phyloP scores from a whole-genome alignment of 2,113 vertebrate species.

The Charadrius vociferus region DNA sequence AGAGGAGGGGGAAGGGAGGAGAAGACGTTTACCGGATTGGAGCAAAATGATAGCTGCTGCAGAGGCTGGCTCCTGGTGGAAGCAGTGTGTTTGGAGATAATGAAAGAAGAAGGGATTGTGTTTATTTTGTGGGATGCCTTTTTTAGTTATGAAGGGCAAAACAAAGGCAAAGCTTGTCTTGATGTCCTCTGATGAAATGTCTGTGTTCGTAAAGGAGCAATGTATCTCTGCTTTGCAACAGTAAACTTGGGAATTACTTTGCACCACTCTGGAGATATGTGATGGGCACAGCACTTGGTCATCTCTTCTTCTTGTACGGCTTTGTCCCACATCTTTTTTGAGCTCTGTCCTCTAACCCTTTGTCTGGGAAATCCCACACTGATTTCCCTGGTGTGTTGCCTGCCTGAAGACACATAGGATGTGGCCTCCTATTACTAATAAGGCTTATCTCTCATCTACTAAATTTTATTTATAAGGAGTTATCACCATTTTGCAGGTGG shows the following conservation, averaged over 20 bases:
- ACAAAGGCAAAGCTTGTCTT: conserved; percentile 15
- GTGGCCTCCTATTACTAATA: neutral
- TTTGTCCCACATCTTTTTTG: neutral
- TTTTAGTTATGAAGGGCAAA: conserved; percentile 1
- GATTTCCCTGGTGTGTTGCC: neutral
- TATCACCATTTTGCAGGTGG: neutral
- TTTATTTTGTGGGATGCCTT: neutral
- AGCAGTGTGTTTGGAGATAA: neutral
- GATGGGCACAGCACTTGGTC: neutral
- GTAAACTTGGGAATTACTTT: neutral
- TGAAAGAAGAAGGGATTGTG: neutral
- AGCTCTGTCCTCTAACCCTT: neutral
- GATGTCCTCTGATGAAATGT: conserved; percentile 2
- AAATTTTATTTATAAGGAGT: neutral
- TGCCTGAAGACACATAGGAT: neutral
- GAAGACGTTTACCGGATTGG: neutral
- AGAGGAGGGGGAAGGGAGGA: neutral
- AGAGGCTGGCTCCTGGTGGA: neutral
- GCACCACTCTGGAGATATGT: neutral
- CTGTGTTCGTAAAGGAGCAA: conserved; percentile 16
- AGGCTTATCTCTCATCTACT: neutral
- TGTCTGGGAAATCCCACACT: neutral
- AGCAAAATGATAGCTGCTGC: neutral
- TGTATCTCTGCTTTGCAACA: neutral
- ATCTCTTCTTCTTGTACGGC: neutral